A percentile compares a stretch with the other conserved stretches of the same genome.
Evolutionary conservation across 2,888 invertebrate species (phyloP).

Genomic region (Deilephila elpenor): DNA sequence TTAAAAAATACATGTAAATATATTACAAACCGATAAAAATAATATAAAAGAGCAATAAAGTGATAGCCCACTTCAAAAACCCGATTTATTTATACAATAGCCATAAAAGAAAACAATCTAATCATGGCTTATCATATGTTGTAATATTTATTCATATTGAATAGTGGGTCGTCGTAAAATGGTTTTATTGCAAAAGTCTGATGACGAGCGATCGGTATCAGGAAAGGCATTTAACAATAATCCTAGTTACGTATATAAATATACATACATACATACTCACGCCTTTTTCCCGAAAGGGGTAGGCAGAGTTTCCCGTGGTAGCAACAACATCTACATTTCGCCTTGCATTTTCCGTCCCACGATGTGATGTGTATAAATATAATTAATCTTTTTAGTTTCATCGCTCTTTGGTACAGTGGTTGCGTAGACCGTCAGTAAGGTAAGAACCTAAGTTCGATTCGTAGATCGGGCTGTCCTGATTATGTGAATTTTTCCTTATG

Average conservation of each 20-base stretch:
- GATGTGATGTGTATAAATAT: not conserved
- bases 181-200: not conserved
- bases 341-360: too few relatives aligned
- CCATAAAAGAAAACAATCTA: not conserved
- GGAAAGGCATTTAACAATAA: not conserved
- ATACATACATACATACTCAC: too few relatives aligned
- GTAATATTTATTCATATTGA: slow-evolving; percentile 1
- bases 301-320: too few relatives aligned
- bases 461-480: too few relatives aligned
- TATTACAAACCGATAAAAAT: too few relatives aligned
- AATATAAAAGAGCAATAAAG: not conserved
- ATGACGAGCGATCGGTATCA: not conserved
- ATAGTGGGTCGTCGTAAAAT: not conserved
- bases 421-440: too few relatives aligned
- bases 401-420: too few relatives aligned
- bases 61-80: not conserved
- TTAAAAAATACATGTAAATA: too few relatives aligned
- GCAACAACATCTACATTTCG: too few relatives aligned
- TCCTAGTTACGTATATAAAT: not conserved
- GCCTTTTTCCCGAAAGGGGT: too few relatives aligned
- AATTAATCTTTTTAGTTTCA: not conserved
- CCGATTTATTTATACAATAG: not conserved
- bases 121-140: not conserved
- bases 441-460: too few relatives aligned
- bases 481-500: too few relatives aligned